Base-by-base conservation (phyloP, 2,888 invertebrate genomes). In the Apotomis turbidana region DNA sequence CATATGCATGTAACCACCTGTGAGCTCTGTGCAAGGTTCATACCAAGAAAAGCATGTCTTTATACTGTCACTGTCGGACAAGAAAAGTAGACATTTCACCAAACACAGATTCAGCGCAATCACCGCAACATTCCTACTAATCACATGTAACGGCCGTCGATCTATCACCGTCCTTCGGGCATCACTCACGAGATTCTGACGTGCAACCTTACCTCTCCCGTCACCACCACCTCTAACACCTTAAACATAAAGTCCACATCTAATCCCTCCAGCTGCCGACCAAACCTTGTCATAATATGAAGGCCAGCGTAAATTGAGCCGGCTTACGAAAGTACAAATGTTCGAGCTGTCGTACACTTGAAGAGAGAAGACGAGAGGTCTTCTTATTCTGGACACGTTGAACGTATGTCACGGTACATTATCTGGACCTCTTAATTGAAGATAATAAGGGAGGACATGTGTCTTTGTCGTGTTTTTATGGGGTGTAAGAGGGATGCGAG, bases 381-480 rank as follows among this genome's bases (percentile, higher is more conserved):
- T 76, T 64, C 58, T 74, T 75, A 70, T 38, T 55, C 57, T 86
- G 87, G 87, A 77, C 77, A 75, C 74, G 79, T 85, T 84, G 80
- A 79, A 84, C 88, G 88, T 91, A 91, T 90, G 91, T 90, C 91
- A 90, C 87, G 87, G 86, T 85, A 87, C 85, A 90, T 91, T 93
- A 92, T 92, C 91, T 85, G 87, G 84, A 88, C 84, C 88, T 90
- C 92, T 91, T 93, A 93, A 93, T 93, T 93, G 93, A 92, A 91
- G 91, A 93, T 93, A 92, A 92, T 92, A 91, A 90, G 91, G 88
- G 88, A 83, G 87, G 90, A 90, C 91, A 92, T 92, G 87, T 92
- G 91, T 92, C 93, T 92, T 87, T 90, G 92, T 91, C 93, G 86
- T 87, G 89, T 91, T 91, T 90, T 91, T 91, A 91, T 91, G 89